These are phyloP conservation scores for Polyommatus icarus DNA, from an alignment of 2,888 invertebrate species.

Conservation along the genomic window DNA sequence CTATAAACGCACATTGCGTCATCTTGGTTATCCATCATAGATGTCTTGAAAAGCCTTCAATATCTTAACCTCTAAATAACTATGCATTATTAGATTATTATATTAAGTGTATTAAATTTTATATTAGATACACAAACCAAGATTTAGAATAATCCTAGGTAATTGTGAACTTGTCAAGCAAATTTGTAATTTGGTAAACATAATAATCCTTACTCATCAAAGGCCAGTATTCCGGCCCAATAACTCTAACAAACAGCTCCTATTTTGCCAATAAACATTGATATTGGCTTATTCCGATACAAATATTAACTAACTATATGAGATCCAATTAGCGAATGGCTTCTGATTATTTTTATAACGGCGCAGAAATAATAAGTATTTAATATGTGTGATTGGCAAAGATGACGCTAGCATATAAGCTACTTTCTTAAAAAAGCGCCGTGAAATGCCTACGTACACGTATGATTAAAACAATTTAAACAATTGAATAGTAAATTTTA, in stretches of 20 bases:
- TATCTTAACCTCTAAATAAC: too few species aligned
- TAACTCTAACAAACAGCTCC: conserved; percentile 5
- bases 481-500: too few species aligned
- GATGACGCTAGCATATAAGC: not conserved
- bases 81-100: too few species aligned
- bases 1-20: too few species aligned
- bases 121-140: not conserved
- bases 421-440: not conserved
- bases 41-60: too few species aligned
- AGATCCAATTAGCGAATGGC: conserved; percentile 12
- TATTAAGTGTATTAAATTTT: too few species aligned
- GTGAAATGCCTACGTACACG: not conserved
- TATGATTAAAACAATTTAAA: too few species aligned
- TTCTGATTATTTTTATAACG: not conserved
- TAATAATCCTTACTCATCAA: not conserved
- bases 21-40: too few species aligned
- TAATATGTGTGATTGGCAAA: not conserved
- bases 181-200: not conserved
- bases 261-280: conserved; percentile 26
- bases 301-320: conserved; percentile 4
- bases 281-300: conserved; percentile 22
- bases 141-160: not conserved
- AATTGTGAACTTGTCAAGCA: not conserved
- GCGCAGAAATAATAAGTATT: not conserved
- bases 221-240: conserved; percentile 1